A percentile compares a stretch with the other conserved stretches of the same genome.
Conservation (phyloP, 2,888 invertebrate species). For the Oligia latruncula region DNA sequence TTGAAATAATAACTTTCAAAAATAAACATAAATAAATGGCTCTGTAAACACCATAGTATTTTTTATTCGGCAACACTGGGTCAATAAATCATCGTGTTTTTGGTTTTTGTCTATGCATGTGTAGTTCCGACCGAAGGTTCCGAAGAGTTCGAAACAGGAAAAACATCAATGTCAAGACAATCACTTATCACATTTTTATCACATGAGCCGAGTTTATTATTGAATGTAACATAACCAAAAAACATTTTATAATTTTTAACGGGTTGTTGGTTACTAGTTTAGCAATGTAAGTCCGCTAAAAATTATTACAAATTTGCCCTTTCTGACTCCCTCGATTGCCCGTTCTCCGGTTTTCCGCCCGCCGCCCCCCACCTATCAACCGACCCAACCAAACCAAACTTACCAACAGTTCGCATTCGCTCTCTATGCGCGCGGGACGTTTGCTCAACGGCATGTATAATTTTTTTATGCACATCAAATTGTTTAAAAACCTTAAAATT, state of each 20-base stretch:
- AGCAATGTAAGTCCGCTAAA: constrained; percentile 42
- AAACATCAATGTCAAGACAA: constrained; percentile 72
- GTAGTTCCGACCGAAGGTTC: constrained; percentile 26
- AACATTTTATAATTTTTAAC: constrained; percentile 48
- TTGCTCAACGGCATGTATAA: constrained; percentile 86
- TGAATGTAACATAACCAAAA: constrained; percentile 30
- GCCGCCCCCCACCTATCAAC: constrained; percentile 75
- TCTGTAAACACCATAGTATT: constrained; percentile 33
- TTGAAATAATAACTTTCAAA: neutral
- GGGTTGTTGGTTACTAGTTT: constrained; percentile 1
- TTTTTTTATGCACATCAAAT: constrained; percentile 89
- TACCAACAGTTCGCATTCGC: constrained; percentile 91
- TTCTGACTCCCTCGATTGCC: constrained; percentile 83
- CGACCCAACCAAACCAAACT: constrained; percentile 81
- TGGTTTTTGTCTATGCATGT: constrained; percentile 53
- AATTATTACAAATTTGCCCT: constrained; percentile 76
- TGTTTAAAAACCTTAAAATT: constrained; percentile 88
- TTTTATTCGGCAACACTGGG: constrained; percentile 44
- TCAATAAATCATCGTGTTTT: constrained; percentile 55
- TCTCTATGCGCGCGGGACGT: constrained; percentile 89
- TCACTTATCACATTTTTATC: constrained; percentile 59
- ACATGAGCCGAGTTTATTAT: constrained; percentile 40
- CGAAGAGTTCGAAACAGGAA: constrained; percentile 64
- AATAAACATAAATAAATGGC: neutral
- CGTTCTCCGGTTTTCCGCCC: constrained; percentile 88